A percentile compares a stretch with the other conserved stretches of the same genome.
These are phyloP conservation scores for Cottus gobio DNA, from an alignment of 2,113 vertebrate genomes.

Conservation along the genomic window DNA sequence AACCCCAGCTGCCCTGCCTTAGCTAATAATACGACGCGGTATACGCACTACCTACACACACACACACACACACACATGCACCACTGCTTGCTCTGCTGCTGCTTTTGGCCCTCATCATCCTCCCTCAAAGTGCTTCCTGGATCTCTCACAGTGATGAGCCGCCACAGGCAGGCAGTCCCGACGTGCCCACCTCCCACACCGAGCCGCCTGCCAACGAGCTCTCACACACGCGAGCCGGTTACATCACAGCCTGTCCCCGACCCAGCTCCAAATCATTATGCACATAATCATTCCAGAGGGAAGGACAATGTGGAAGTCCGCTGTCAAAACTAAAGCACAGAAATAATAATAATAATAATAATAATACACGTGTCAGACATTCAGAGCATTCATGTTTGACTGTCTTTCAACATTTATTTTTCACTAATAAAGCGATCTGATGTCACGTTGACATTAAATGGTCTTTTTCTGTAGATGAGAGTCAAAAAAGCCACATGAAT, in stretches of 20 bases:
- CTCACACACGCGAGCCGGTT: conserved; percentile 39
- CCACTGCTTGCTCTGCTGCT: conserved; percentile 27
- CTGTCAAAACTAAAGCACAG: background rate
- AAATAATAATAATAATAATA: background rate
- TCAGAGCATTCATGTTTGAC: background rate
- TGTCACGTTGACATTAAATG: background rate
- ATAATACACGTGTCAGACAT: background rate
- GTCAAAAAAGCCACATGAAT: background rate
- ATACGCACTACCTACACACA: conserved; percentile 30
- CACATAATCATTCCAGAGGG: conserved; percentile 40
- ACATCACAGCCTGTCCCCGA: conserved; percentile 52
- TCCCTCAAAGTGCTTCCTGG: conserved; percentile 54
- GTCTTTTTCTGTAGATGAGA: background rate
- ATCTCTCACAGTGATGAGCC: conserved; percentile 61
- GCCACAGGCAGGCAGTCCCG: conserved; percentile 55
- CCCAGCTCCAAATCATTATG: conserved; percentile 57
- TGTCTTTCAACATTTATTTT: background rate
- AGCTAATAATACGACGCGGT: conserved; percentile 70
- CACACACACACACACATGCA: conserved; percentile 11
- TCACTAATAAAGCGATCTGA: background rate
- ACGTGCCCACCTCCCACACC: conserved; percentile 44
- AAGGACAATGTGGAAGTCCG: background rate
- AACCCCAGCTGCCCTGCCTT: conserved; percentile 72
- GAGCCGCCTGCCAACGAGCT: conserved; percentile 54
- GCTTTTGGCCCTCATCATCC: conserved; percentile 45